Conservation (phyloP, 2,888 invertebrate species). For the Laspeyria flexula region DNA sequence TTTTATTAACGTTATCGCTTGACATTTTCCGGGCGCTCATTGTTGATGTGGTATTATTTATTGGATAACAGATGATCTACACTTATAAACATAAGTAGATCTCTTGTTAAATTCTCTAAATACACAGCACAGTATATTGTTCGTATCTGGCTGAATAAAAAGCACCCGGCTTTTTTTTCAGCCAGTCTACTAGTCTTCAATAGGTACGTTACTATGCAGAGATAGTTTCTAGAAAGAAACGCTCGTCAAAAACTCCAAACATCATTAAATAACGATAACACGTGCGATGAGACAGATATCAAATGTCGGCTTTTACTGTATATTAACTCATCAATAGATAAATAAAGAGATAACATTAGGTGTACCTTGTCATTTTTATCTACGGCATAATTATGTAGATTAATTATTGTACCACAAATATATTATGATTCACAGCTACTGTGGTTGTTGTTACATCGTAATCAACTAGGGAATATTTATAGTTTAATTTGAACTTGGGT, state of each 20-base stretch:
- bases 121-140: too few species aligned
- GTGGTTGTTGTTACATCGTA: neutral
- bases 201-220: too few species aligned
- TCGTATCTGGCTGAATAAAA: too few species aligned
- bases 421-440: neutral
- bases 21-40: too few species aligned
- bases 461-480: neutral
- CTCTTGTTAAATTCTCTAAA: too few species aligned
- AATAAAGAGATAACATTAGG: neutral
- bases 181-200: too few species aligned
- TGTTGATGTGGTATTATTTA: too few species aligned
- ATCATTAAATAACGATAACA: neutral
- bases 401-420: neutral
- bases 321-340: neutral
- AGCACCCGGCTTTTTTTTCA: too few species aligned
- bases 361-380: neutral
- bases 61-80: too few species aligned
- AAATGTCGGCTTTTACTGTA: neutral
- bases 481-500: neutral
- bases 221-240: too few species aligned
- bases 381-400: neutral
- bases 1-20: too few species aligned
- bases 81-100: too few species aligned
- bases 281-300: neutral
- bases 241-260: neutral